Evolutionary conservation across 2,113 vertebrate genomes (phyloP), one percentile per base, ranked within the genome.

Genomic region (Fukomys damarensis): DNA sequence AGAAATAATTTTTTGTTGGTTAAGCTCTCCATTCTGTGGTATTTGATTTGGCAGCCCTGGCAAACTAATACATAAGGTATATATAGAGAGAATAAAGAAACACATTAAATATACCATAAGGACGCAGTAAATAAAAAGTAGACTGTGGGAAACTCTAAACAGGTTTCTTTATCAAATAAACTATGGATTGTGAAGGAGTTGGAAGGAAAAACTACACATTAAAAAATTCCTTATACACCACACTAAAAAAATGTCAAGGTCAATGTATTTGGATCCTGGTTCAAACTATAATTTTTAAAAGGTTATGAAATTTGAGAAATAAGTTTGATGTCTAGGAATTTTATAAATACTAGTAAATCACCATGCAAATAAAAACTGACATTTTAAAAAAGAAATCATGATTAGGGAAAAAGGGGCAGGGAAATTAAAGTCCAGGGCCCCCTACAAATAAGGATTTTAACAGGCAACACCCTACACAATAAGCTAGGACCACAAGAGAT

Each of bases 131-230:
- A 54, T 26, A 66, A 74, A 94, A 96, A 56, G 24, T 12, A 85
- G 46, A 76, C 32, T 74, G 4, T 49, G 26, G 46, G 41, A 90
- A 94, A 83, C 49, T 63, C 56, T 85, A 65, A 79, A 63, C n/a
- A 63, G 20, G 88, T 85, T 61, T 96, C 17, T 93, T 66, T 49
- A 88, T 76, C 26, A 94, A 86, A 80, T 76, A 93, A 86, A 84
- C 8, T 82, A 59, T 77, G n/a, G 7, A 83, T 20, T 81, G 30
- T 82, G 35, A 95, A 58, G 1, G 26, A 81, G 8, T 5, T 90
- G 54, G 52, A 58, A 85, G 19, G 43, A 83, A 68, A 87, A 70
- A 10, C n/a, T 79, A 89, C 0, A 59, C 32, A 83, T 72, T 63
- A 72, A 84, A 95, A 72, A 85, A n/a, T 82, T 28, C 59, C 7